These are phyloP conservation scores for Myocastor coypus DNA, from an alignment of 2,113 vertebrate species.

Conservation along the genomic window DNA sequence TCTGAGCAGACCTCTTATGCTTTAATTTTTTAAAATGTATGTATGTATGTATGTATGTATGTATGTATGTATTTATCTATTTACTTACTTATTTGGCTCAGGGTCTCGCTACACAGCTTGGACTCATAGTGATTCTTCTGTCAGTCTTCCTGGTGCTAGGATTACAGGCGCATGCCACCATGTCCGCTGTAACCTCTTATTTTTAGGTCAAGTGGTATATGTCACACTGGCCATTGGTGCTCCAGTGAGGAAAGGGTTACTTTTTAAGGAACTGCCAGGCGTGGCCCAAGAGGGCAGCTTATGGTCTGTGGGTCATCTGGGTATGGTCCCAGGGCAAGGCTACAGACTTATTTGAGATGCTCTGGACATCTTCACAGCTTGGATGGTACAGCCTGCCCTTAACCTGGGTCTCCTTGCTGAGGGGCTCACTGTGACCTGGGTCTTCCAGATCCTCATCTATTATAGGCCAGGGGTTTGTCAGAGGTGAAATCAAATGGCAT, in stretches of 20 bases:
- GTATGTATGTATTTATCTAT: too few species aligned
- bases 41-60: too few species aligned
- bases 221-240: neutral
- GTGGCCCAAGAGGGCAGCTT: neutral
- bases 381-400: neutral
- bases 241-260: neutral
- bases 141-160: too few species aligned
- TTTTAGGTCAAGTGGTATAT: neutral
- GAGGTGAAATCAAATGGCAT: neutral
- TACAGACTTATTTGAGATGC: neutral
- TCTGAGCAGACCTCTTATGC: slow-evolving; percentile 38
- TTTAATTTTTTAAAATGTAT: too few species aligned
- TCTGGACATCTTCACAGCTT: neutral
- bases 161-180: too few species aligned
- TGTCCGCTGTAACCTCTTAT: neutral
- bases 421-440: neutral
- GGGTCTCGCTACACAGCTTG: too few species aligned
- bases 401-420: neutral
- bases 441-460: neutral
- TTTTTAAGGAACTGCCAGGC: neutral
- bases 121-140: too few species aligned
- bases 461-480: neutral
- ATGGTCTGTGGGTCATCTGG: neutral
- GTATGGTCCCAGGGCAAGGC: neutral
- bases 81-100: too few species aligned